These are phyloP conservation scores for Platycheirus albimanus DNA, from an alignment of 2,888 invertebrate genomes.

Conservation along the genomic window DNA sequence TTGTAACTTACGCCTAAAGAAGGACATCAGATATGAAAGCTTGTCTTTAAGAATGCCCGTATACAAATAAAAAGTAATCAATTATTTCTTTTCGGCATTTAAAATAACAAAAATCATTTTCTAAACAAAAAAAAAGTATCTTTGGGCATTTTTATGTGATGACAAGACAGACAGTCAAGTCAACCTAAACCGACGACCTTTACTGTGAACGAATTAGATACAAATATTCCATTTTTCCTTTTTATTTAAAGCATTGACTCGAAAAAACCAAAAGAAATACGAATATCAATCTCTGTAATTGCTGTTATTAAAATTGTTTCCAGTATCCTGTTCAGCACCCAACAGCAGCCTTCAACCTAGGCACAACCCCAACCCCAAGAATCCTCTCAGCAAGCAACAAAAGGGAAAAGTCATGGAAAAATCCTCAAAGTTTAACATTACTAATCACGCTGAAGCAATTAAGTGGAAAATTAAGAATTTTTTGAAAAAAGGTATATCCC, in stretches of 20 bases:
- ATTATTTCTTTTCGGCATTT: background rate
- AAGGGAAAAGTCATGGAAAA: slow-evolving; percentile 68
- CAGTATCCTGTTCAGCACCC: slow-evolving; percentile 42
- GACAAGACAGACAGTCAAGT: too few species aligned
- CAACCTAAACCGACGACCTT: slow-evolving; percentile 8
- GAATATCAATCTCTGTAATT: slow-evolving; percentile 70
- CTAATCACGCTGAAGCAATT: slow-evolving; percentile 74
- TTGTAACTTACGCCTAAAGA: too few species aligned
- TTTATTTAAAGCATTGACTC: slow-evolving; percentile 13
- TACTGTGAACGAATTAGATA: background rate
- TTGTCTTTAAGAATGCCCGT: background rate
- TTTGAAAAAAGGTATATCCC: slow-evolving; percentile 70
- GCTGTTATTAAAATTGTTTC: slow-evolving; percentile 72
- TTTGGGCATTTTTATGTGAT: slow-evolving; percentile 6
- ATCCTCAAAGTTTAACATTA: slow-evolving; percentile 72
- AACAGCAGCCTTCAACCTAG: background rate
- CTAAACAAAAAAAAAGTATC: background rate
- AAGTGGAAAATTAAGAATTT: slow-evolving; percentile 75
- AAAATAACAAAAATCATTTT: background rate
- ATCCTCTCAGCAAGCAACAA: slow-evolving; percentile 20
- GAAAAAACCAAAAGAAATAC: slow-evolving; percentile 29
- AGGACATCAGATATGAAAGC: too few species aligned
- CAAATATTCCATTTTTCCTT: background rate
- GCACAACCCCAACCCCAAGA: background rate
- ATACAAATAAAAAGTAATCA: background rate